phyloP scores from a whole-genome alignment of 2,888 invertebrate species.

The Agriopis marginaria region DNA sequence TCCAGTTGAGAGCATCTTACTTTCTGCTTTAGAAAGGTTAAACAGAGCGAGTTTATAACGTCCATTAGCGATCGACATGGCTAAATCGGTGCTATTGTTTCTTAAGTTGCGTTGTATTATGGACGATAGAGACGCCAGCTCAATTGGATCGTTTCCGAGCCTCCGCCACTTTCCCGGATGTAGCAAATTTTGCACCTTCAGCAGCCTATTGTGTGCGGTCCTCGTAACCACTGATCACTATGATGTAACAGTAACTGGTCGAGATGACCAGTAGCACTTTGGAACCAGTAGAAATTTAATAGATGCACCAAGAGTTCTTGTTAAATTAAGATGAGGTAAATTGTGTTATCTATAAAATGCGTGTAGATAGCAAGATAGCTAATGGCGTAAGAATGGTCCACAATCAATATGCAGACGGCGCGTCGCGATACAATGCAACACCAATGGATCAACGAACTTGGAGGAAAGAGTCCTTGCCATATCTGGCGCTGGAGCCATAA shows the following conservation, averaged over 20 bases:
- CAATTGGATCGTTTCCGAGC: slow-evolving; percentile 61
- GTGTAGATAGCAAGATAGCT: slow-evolving; percentile 39
- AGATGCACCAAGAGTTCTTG: background rate
- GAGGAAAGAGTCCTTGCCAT: slow-evolving; percentile 75
- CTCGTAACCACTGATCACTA: slow-evolving; percentile 57
- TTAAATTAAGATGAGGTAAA: background rate
- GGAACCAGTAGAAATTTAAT: background rate
- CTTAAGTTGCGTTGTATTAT: slow-evolving; percentile 49
- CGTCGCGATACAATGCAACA: slow-evolving; percentile 71
- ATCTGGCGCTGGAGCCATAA: slow-evolving; percentile 67
- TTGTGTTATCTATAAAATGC: slow-evolving; percentile 9
- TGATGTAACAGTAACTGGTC: slow-evolving; percentile 31
- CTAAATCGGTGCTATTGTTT: slow-evolving; percentile 48
- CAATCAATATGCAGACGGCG: slow-evolving; percentile 78
- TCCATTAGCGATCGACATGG: slow-evolving; percentile 37
- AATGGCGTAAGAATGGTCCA: slow-evolving; percentile 42
- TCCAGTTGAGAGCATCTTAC: slow-evolving; percentile 33
- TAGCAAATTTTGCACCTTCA: slow-evolving; percentile 64
- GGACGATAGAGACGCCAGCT: slow-evolving; percentile 45
- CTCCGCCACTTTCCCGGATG: slow-evolving; percentile 75
- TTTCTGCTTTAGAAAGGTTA: slow-evolving; percentile 42
- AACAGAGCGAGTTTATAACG: slow-evolving; percentile 26
- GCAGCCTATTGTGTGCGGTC: slow-evolving; percentile 61
- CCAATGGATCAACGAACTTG: slow-evolving; percentile 81
- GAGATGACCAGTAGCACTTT: slow-evolving; percentile 4